Evolutionary conservation across 2,113 vertebrate genomes (phyloP).

Genomic region (Isichthys henryi): DNA sequence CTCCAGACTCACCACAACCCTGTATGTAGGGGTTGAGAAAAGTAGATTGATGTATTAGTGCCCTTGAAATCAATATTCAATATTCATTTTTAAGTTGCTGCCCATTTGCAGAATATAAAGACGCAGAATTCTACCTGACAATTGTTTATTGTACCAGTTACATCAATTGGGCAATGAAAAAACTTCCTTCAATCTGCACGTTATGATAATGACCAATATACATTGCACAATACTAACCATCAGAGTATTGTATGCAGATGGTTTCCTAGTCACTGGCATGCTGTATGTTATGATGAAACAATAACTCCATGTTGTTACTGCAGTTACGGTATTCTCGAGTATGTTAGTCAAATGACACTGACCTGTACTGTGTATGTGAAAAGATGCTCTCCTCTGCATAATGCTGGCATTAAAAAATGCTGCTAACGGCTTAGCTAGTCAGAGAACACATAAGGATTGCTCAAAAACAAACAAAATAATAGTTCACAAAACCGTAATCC

Average conservation of each 20-base stretch:
- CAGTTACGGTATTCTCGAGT: constrained; percentile 27
- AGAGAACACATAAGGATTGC: constrained; percentile 18
- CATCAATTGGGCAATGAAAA: constrained; percentile 30
- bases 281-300: constrained; percentile 32
- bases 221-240: constrained; percentile 33
- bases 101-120: not conserved
- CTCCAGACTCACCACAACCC: not conserved
- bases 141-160: constrained; percentile 31
- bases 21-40: no score
- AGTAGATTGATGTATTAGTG: not conserved
- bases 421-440: constrained; percentile 15
- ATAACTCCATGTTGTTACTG: constrained; percentile 18
- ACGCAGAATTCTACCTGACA: constrained; percentile 23
- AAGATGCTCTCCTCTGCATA: constrained; percentile 4
- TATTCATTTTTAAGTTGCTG: not conserved
- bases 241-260: constrained; percentile 27
- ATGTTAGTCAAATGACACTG: constrained; percentile 22
- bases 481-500: constrained; percentile 32
- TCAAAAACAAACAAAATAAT: constrained; percentile 25
- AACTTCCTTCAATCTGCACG: constrained; percentile 28
- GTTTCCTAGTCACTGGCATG: constrained; percentile 36
- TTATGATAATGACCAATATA: constrained; percentile 35
- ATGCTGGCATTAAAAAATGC: constrained; percentile 1
- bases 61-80: not conserved
- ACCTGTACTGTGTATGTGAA: constrained; percentile 13